A percentile compares a stretch with the other conserved stretches of the same genome.
Evolutionary conservation across 2,113 vertebrate species (phyloP).

Genomic region (Cochlearius cochlearius): DNA sequence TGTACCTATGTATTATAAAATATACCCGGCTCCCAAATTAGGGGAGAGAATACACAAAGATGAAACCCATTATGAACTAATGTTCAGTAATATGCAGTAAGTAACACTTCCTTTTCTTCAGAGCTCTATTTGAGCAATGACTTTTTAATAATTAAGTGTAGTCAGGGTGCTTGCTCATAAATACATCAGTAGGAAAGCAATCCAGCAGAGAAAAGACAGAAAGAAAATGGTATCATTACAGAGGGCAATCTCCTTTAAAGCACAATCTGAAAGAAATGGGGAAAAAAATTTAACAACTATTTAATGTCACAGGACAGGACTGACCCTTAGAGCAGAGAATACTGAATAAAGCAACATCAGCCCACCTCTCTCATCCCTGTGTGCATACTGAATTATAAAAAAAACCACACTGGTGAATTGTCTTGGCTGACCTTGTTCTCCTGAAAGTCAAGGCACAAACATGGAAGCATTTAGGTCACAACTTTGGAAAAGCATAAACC

Average conservation of each 20-base stretch:
- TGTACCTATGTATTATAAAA: not conserved
- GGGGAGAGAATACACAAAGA: not conserved
- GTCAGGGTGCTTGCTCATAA: not conserved
- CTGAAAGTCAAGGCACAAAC: not conserved
- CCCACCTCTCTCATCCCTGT: not conserved
- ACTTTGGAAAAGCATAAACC: not conserved
- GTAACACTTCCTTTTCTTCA: not conserved
- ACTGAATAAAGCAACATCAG: not conserved
- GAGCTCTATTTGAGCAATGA: not conserved
- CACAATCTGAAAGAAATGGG: not conserved
- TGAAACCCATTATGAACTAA: not conserved
- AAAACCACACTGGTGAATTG: not conserved
- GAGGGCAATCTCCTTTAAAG: not conserved
- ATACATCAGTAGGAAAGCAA: not conserved
- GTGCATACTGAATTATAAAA: not conserved
- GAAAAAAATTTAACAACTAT: not conserved
- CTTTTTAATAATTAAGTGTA: constrained; percentile 20
- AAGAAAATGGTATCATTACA: not conserved
- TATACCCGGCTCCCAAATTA: not conserved
- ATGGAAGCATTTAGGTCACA: not conserved
- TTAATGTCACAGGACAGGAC: not conserved
- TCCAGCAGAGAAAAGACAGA: not conserved
- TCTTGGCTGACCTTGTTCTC: not conserved
- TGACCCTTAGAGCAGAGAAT: not conserved
- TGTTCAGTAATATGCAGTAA: not conserved